Percentiles rank a stretch among this genome's conserved stretches.
phyloP scores from a whole-genome alignment of 2,797 vertebrate species.

The Pangasius larnaudii region DNA sequence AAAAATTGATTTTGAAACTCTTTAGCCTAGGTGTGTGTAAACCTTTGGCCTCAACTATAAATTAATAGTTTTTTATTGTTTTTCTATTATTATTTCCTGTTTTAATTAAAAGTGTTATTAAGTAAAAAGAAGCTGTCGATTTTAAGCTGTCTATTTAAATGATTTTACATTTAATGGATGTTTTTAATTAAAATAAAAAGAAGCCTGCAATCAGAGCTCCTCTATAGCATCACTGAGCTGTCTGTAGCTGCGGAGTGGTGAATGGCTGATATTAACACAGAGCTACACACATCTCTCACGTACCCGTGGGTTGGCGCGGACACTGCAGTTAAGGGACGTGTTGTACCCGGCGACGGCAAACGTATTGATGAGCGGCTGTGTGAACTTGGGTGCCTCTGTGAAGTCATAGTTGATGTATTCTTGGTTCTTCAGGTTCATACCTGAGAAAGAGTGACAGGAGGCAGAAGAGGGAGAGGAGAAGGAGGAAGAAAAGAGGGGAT shows the following conservation, averaged over 20 bases:
- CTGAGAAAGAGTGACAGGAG: slow-evolving; percentile 66
- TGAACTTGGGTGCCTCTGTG: slow-evolving; percentile 89
- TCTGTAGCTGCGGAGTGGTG: not conserved
- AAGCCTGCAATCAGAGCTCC: not conserved
- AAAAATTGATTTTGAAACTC: no score
- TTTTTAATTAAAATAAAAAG: not conserved
- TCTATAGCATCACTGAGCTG: not conserved
- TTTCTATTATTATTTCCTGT: not conserved
- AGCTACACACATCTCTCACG: slow-evolving; percentile 34
- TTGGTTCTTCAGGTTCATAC: slow-evolving; percentile 87
- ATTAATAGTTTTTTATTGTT: no score
- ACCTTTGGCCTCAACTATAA: no score
- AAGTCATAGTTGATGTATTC: slow-evolving; percentile 89
- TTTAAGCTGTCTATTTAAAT: not conserved
- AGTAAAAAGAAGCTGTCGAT: not conserved
- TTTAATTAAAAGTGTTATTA: not conserved
- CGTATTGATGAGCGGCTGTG: slow-evolving; percentile 92
- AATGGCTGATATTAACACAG: not conserved
- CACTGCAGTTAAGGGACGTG: slow-evolving; percentile 92
- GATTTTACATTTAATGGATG: not conserved
- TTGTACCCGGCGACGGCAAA: slow-evolving; percentile 94
- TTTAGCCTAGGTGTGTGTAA: no score
- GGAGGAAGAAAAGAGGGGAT: slow-evolving; percentile 73
- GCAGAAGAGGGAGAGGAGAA: slow-evolving; percentile 46
- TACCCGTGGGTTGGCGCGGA: slow-evolving; percentile 96